phyloP scores from a whole-genome alignment of 2,113 vertebrate genomes.

The Corythornis cristatus region DNA sequence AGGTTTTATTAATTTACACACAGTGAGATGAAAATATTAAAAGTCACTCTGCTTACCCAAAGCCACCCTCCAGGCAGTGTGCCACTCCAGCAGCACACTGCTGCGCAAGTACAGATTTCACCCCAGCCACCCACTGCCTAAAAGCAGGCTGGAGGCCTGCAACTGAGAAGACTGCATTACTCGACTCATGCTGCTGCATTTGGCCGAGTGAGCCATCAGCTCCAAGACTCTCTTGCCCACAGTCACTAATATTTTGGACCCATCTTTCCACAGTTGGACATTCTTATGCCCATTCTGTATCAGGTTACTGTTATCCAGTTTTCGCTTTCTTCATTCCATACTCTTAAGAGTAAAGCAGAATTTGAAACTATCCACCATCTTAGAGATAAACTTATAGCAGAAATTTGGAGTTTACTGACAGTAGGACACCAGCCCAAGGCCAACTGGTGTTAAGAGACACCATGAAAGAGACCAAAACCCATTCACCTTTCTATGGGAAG shows the following conservation, averaged over 20 bases:
- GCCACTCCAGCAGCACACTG: neutral
- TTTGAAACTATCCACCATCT: neutral
- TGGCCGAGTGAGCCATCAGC: neutral
- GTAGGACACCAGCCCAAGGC: neutral
- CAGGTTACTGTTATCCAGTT: neutral
- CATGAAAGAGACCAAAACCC: neutral
- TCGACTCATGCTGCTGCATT: accelerated
- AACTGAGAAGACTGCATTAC: neutral
- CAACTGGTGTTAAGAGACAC: neutral
- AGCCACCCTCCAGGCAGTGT: neutral
- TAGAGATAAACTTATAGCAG: neutral
- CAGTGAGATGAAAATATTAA: neutral
- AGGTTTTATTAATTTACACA: neutral
- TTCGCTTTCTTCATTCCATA: neutral
- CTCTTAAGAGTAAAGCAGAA: neutral
- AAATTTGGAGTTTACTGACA: neutral
- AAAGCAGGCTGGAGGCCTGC: neutral
- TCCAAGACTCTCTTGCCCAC: neutral
- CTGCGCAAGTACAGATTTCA: neutral
- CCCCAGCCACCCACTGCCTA: neutral
- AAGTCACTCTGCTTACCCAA: neutral
- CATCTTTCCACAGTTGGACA: accelerated
- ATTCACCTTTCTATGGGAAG: neutral
- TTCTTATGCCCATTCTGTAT: neutral
- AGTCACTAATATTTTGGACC: neutral